Evolutionary conservation across 1,140 invertebrate genomes (phyloP).

Genomic region (Heterodera schachtii): DNA sequence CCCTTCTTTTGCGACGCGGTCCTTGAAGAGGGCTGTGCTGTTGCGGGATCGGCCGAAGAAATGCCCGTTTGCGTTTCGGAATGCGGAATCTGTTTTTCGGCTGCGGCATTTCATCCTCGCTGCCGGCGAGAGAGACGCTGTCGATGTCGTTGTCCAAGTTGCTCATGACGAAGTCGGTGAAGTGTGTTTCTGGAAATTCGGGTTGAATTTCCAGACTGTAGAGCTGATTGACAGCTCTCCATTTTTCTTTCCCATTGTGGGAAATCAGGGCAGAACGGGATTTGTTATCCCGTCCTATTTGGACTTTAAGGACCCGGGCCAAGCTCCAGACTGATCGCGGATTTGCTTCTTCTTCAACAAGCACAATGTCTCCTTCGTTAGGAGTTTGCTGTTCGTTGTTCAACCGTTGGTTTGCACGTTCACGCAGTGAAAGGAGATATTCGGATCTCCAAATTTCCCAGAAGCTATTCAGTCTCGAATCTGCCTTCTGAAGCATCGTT

Average conservation of each 20-base stretch:
- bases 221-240: neutral
- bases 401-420: neutral
- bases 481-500: neutral
- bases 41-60: neutral
- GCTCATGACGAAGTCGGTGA: neutral
- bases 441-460: slow-evolving; percentile 6
- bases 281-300: neutral
- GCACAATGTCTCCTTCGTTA: neutral
- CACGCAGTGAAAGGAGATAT: neutral
- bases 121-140: neutral
- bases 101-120: neutral
- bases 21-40: too few species aligned
- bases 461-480: neutral
- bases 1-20: too few species aligned
- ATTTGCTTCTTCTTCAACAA: neutral
- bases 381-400: neutral
- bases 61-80: neutral
- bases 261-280: neutral
- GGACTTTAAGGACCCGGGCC: neutral
- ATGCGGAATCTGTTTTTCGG: neutral
- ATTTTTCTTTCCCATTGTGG: neutral
- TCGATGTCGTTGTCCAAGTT: neutral
- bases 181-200: neutral
- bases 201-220: neutral
- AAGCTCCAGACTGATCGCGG: neutral